Percentiles rank a stretch among this genome's conserved stretches.
Evolutionary conservation across 2,888 invertebrate species (phyloP).

Genomic region (Camptogramma bilineatum): DNA sequence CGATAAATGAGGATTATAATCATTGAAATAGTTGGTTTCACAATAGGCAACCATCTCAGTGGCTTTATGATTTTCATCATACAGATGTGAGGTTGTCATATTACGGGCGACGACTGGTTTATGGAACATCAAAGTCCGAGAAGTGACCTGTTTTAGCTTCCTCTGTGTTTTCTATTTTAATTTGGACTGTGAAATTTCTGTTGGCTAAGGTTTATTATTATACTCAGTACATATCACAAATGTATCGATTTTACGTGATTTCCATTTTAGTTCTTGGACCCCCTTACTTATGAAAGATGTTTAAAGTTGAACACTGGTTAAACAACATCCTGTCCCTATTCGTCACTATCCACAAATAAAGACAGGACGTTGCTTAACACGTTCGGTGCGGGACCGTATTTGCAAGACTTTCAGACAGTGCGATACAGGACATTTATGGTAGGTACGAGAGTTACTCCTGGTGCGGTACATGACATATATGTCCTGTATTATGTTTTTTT

Average conservation of each 20-base stretch:
- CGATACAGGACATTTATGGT: too few species aligned
- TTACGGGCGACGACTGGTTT: slow-evolving; percentile 57
- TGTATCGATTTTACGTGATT: not conserved
- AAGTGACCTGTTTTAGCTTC: slow-evolving; percentile 55
- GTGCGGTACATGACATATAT: too few species aligned
- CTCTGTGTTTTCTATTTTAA: slow-evolving; percentile 43
- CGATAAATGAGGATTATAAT: slow-evolving; percentile 20
- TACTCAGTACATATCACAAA: not conserved
- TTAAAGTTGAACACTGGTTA: too few species aligned
- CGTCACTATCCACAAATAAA: too few species aligned
- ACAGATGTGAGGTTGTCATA: slow-evolving; percentile 40
- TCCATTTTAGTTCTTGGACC: not conserved
- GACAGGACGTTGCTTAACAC: too few species aligned
- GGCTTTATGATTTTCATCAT: slow-evolving; percentile 36
- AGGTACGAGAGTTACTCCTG: too few species aligned
- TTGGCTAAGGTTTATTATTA: not conserved
- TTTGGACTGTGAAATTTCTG: slow-evolving; percentile 14
- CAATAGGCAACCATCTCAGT: slow-evolving; percentile 18
- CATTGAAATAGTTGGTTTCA: slow-evolving; percentile 26
- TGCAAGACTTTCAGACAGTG: too few species aligned
- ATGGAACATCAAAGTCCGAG: slow-evolving; percentile 57
- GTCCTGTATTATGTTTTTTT: too few species aligned
- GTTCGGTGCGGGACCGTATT: too few species aligned
- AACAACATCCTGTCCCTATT: too few species aligned
- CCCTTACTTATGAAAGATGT: too few species aligned